Base-by-base conservation (phyloP, 2,888 invertebrate genomes). In the Eulithis testata region DNA sequence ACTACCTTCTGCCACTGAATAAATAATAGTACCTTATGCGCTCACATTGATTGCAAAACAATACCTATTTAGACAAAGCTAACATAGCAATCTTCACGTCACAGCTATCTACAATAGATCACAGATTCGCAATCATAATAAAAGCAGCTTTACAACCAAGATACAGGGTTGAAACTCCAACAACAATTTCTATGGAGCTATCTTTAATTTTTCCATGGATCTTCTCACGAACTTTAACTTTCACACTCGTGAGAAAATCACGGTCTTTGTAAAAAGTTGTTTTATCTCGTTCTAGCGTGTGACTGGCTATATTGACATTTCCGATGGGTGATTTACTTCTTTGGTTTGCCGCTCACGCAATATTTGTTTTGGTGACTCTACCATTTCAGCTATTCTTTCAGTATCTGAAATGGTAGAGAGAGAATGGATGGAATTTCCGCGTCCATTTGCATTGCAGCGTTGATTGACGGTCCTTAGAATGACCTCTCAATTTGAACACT, bases 191-290 rank as follows among this genome's bases (percentile, higher is more conserved):
- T 21, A 27, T 56, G 31, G 9, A 51, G 54, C 67, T 64, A 63
- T 67, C 67, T 60, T 67, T 58, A 58, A 63, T 67, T 61, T 63
- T 58, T 58, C 63, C 60, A 44, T 67, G 54, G 50, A 67, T 67
- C 67, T 63, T 86, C 87, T 79, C 86, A 86, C 84, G 83, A 66
- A 62, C 61, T 51, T 80, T 76, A 78, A 84, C 86, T 87, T 86
- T 87, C 84, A 76, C 78, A 74, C 73, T 76, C 86, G 85, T 87
- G 86, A 75, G 86, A 87, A 83, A 74, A 74, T 66, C 65, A 65
- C 63, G 70, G 72, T 66, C 71, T 76, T 74, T 62, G 73, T 71
- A 75, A 73, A 73, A 76, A 68, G 64, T 65, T 66, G 59, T 65
- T 62, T 68, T 60, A 66, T 64, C 66, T 61, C 63, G 50, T 43